Percentiles rank a stretch among this genome's conserved stretches.
phyloP scores from a whole-genome alignment of 1,140 invertebrate genomes.

The Neocloeon triangulifer region DNA sequence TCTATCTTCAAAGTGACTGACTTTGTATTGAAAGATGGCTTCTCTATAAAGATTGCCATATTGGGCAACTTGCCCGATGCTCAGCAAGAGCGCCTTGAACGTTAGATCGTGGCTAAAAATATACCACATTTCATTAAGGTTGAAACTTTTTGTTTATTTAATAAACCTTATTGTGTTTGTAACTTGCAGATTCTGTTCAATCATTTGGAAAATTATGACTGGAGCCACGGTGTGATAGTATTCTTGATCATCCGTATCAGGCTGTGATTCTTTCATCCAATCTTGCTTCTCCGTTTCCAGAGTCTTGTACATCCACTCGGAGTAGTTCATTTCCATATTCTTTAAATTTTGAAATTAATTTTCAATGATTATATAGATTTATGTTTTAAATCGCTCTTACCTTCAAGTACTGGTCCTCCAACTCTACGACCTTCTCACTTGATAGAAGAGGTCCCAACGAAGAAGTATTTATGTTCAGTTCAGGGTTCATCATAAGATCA shows the following conservation, averaged over 20 bases:
- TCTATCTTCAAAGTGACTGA: slow-evolving; percentile 41
- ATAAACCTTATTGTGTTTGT: slow-evolving; percentile 39
- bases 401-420: slow-evolving; percentile 63
- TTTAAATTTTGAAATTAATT: slow-evolving; percentile 17
- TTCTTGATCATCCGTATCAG: slow-evolving; percentile 56
- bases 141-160: not conserved
- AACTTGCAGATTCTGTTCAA: slow-evolving; percentile 88
- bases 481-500: slow-evolving; percentile 71
- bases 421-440: slow-evolving; percentile 42
- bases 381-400: slow-evolving; percentile 13
- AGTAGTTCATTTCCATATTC: slow-evolving; percentile 80
- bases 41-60: slow-evolving; percentile 70
- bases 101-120: slow-evolving; percentile 59
- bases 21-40: slow-evolving; percentile 67
- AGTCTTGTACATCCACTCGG: slow-evolving; percentile 91
- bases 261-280: slow-evolving; percentile 45
- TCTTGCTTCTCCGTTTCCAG: slow-evolving; percentile 74
- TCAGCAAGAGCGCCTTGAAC: slow-evolving; percentile 60
- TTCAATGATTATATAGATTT: slow-evolving; percentile 3
- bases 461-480: slow-evolving; percentile 57
- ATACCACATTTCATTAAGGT: slow-evolving; percentile 1
- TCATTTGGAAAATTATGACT: slow-evolving; percentile 95
- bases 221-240: slow-evolving; percentile 83
- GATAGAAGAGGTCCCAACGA: slow-evolving; percentile 48
- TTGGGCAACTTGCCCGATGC: slow-evolving; percentile 70